Conservation (phyloP, 2,888 invertebrate genomes). For the Noctua fimbriata region DNA sequence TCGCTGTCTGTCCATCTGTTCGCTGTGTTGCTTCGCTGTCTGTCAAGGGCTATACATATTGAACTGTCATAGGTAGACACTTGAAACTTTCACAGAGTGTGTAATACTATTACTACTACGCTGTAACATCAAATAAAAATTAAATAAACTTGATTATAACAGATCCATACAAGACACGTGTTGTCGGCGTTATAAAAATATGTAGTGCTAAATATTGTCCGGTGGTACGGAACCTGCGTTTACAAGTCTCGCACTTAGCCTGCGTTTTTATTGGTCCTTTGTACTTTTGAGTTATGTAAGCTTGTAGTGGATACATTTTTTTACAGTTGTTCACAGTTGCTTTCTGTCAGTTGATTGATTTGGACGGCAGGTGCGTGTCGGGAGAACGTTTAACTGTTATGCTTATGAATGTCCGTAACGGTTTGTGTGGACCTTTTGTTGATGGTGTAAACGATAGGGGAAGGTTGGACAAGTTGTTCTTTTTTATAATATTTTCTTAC, state of each 20-base stretch:
- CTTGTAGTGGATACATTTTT: constrained; percentile 59
- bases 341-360: constrained; percentile 64
- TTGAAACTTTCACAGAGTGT: not conserved
- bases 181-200: not conserved
- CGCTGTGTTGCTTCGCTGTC: too few species aligned
- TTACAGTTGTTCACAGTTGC: constrained; percentile 60
- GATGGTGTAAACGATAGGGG: constrained; percentile 24
- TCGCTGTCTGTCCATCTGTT: not conserved
- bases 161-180: not conserved
- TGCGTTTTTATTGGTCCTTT: constrained; percentile 29
- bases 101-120: not conserved
- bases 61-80: not conserved
- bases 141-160: not conserved
- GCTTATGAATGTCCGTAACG: constrained; percentile 51
- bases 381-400: constrained; percentile 66
- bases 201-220: not conserved
- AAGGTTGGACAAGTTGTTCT: not conserved
- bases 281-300: constrained; percentile 38
- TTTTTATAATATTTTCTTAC: too few species aligned
- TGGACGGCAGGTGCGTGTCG: constrained; percentile 71
- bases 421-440: constrained; percentile 30
- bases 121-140: not conserved
- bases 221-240: not conserved
- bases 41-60: not conserved
- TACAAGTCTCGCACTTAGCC: not conserved